Evolutionary conservation across 2,888 invertebrate species (phyloP).

Genomic region (Pycnomerus fuliginosus): DNA sequence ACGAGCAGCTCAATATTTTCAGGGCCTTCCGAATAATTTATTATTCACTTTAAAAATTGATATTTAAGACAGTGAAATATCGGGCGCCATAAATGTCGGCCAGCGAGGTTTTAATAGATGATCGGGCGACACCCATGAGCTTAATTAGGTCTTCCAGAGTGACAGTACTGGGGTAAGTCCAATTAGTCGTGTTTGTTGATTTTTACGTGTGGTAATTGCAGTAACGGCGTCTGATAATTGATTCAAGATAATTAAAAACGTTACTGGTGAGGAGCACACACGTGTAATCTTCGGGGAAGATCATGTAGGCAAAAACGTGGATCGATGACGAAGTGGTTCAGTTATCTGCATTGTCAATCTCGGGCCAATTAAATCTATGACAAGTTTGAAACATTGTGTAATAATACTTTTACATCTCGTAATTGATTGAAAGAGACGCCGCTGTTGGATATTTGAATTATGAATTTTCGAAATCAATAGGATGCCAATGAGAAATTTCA

Average conservation of each 20-base stretch:
- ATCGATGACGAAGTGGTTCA: slow-evolving; percentile 42
- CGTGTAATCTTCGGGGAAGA: slow-evolving; percentile 20
- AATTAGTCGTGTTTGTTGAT: slow-evolving; percentile 16
- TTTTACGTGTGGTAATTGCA: slow-evolving; percentile 18
- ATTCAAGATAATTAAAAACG: slow-evolving; percentile 29
- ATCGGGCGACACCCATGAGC: slow-evolving; percentile 15
- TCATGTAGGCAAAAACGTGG: slow-evolving; percentile 32
- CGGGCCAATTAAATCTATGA: slow-evolving; percentile 47
- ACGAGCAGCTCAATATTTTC: slow-evolving; percentile 38
- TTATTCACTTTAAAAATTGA: slow-evolving; percentile 30
- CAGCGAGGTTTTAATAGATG: slow-evolving; percentile 20
- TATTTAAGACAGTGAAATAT: slow-evolving; percentile 32
- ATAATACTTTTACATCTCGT: slow-evolving; percentile 45
- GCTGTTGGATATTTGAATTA: slow-evolving; percentile 29
- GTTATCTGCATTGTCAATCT: slow-evolving; percentile 46
- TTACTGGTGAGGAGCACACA: slow-evolving; percentile 25
- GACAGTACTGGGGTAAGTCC: slow-evolving; percentile 12
- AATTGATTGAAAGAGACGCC: slow-evolving; percentile 41
- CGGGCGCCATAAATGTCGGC: slow-evolving; percentile 22
- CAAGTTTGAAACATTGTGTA: slow-evolving; percentile 48
- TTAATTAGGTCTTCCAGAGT: slow-evolving; percentile 16
- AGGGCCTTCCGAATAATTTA: slow-evolving; percentile 29
- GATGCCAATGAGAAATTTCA: slow-evolving; percentile 31
- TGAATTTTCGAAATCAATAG: slow-evolving; percentile 30
- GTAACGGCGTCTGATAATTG: slow-evolving; percentile 21